Base-by-base conservation (phyloP, 2,888 invertebrate genomes). In the Pseudanteris insignis region DNA sequence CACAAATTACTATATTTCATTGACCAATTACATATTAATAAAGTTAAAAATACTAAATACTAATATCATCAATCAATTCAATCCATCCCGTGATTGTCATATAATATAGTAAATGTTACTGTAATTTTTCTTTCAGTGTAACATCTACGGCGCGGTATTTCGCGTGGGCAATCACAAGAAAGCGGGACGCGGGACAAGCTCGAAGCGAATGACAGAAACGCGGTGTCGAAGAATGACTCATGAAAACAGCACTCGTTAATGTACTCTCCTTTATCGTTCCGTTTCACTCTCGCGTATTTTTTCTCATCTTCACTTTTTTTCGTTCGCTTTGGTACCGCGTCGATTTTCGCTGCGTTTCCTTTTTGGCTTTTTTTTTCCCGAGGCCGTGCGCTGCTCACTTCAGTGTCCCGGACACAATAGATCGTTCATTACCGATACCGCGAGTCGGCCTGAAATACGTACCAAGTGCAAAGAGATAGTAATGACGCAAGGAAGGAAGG, bases 361-460 rank as follows among this genome's bases (percentile, higher is more conserved):
- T 46, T 50, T 47, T 33, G 36, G n/a, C n/a, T n/a, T n/a, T n/a
- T n/a, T n/a, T n/a, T n/a, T n/a, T n/a, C n/a, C n/a, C n/a, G n/a
- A n/a, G 40, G 28, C 43, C 53, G 50, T 58, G 36, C 64, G 36
- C 63, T 33, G 57, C 66, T 53, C 53, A 44, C 36, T 50, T 48
- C 60, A 50, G 28, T 43, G 44, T 15, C 21, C 63, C 65, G 70
- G 68, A 65, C 74, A 77, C 77, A 77, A 77, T 77, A 69, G 77
- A 76, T 76, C 73, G 75, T 77, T 77, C 77, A 75, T 77, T 77
- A 77, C 73, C 72, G 77, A 76, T 77, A 74, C 68, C 37, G 59
- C 62, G 65, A 63, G 43, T 61, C 59, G 38, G 37, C 28, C 10
- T 41, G 32, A 34, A 58, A 63, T 59, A 63, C 26, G 51, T 48